Evolutionary conservation across 2,113 vertebrate genomes (phyloP).

Genomic region (Eulemur macaco): DNA sequence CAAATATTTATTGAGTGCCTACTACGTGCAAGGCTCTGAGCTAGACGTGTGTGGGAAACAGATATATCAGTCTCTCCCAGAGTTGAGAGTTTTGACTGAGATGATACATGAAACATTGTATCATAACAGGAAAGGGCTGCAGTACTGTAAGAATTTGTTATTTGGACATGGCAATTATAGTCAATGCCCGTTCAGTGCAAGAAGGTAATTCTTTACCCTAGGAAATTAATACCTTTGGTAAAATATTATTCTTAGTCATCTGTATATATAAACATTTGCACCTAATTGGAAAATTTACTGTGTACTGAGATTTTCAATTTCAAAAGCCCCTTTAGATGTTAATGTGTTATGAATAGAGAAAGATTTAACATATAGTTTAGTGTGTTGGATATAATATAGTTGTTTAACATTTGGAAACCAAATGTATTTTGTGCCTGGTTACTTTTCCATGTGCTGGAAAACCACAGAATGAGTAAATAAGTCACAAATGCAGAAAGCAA

Average conservation of each 20-base stretch:
- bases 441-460: constrained; percentile 70
- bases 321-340: constrained; percentile 70
- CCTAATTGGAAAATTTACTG: constrained; percentile 66
- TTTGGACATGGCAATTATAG: constrained; percentile 6
- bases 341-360: constrained; percentile 57
- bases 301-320: constrained; percentile 66
- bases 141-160: neutral
- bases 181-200: neutral
- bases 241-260: constrained; percentile 47
- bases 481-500: constrained; percentile 25
- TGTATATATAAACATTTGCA: constrained; percentile 60
- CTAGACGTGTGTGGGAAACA: neutral
- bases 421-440: constrained; percentile 71
- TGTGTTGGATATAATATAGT: constrained; percentile 72
- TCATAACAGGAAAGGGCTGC: neutral
- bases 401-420: constrained; percentile 69
- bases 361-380: constrained; percentile 76
- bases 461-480: constrained; percentile 44
- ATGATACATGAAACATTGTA: neutral
- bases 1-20: constrained; percentile 23
- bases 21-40: neutral
- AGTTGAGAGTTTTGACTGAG: constrained; percentile 6
- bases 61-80: neutral
- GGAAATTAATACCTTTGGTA: constrained; percentile 46
- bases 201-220: constrained; percentile 31